phyloP scores from a whole-genome alignment of 2,888 invertebrate species.

The Philhelius pedissequus region DNA sequence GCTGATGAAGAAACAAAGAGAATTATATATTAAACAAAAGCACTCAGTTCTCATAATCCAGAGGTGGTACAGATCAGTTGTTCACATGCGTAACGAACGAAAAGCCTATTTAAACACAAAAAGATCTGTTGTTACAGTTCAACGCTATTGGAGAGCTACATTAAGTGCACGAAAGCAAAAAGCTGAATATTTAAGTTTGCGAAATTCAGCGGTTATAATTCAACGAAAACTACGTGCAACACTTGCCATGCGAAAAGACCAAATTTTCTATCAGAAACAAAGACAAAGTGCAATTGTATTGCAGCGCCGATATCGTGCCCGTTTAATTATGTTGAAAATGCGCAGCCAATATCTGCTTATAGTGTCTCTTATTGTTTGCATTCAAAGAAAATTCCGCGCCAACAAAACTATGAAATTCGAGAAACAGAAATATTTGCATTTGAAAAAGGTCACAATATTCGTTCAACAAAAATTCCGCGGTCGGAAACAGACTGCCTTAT shows the following conservation, averaged over 20 bases:
- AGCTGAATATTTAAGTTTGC: conserved; percentile 69
- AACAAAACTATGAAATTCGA: conserved; percentile 70
- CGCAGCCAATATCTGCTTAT: conserved; percentile 73
- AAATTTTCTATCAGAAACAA: conserved; percentile 71
- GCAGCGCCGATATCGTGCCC: conserved; percentile 74
- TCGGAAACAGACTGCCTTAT: conserved; percentile 76
- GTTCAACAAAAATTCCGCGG: conserved; percentile 79
- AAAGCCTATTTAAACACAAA: conserved; percentile 67
- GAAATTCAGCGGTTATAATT: conserved; percentile 73
- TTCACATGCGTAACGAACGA: conserved; percentile 50
- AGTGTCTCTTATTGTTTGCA: conserved; percentile 72
- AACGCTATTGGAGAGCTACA: conserved; percentile 75
- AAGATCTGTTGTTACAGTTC: conserved; percentile 67
- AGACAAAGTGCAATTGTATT: conserved; percentile 70
- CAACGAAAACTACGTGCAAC: conserved; percentile 79
- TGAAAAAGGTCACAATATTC: conserved; percentile 71
- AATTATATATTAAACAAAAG: conserved; percentile 67
- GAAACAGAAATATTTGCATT: conserved; percentile 69
- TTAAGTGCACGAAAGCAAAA: conserved; percentile 72
- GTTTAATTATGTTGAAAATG: conserved; percentile 70
- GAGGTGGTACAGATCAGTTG: conserved; percentile 71
- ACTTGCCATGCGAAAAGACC: conserved; percentile 71
- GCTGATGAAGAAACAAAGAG: conserved; percentile 70
- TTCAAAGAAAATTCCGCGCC: conserved; percentile 75
- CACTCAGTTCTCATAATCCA: conserved; percentile 71